Base-by-base conservation (phyloP, 2,113 vertebrate species). In the Callospermophilus lateralis region DNA sequence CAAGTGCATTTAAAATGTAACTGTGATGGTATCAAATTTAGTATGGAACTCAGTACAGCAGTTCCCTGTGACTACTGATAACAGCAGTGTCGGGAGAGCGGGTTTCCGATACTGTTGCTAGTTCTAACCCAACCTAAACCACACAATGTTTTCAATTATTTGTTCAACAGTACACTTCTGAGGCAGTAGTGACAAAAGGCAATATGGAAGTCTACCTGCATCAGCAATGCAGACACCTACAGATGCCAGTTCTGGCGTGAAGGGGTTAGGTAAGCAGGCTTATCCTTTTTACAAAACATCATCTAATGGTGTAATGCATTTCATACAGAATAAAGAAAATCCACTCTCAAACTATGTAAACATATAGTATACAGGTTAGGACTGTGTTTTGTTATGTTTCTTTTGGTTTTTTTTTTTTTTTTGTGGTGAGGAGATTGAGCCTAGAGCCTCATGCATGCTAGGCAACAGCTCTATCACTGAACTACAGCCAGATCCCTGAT, bases 1-100 rank as follows among this genome's bases (percentile, higher is more conserved):
- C 73, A 78, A 78, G 76, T 73, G 73, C 91, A 97, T 86, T 13
- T 34, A 55, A 90, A 89, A 85, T 3, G 16, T 61, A 84, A 98
- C 10, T 89, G 70, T 86, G 96, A 95, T n/a, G 65, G 79, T 73
- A 79, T 67, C 11, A 12, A 53, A 74, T 88, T 83, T 92, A 80
- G 89, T 30, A 16, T 30, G 85, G 95, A 85, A 94, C 78, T 88
- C 94, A 93, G 58, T 45, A 87, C 63, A 65, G 93, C 19, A 53
- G 91, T 26, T 97, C 70, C 61, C 88, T 76, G 72, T 65, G 80
- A 97, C 74, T 58, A 96, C 48, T 37, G 55, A 2, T 55, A 93
- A 86, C 26, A 30, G 45, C 45, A 42, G 19, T 45, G 73, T 53
- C 12, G 53, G 55, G 15, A 83, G 37, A 79, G 58, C 24, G 70